These are phyloP conservation scores for Hyposoter dolosus DNA, from an alignment of 2,888 invertebrate species.

Conservation along the genomic window DNA sequence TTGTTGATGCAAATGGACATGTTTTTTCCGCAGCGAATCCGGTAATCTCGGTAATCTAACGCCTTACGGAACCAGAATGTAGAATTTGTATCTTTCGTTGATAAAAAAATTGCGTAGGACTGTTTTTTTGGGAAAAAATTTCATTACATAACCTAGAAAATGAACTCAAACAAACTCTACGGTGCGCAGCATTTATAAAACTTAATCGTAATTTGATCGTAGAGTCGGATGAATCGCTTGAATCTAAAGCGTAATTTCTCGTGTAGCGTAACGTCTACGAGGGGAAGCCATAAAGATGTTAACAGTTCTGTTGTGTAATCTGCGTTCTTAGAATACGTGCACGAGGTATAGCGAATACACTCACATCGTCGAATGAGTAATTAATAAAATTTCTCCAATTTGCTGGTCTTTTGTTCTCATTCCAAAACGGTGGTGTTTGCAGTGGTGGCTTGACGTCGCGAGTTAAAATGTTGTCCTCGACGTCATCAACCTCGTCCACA, in stretches of 20 bases:
- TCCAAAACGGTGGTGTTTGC: background rate
- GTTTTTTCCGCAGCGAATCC: background rate
- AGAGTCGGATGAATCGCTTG: constrained; percentile 23
- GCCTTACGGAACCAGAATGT: background rate
- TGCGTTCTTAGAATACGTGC: background rate
- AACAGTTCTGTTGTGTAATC: constrained; percentile 33
- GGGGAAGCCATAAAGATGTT: constrained; percentile 3
- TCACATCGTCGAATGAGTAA: background rate
- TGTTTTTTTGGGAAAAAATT: background rate
- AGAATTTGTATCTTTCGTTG: background rate
- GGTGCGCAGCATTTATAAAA: background rate
- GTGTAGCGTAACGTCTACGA: background rate
- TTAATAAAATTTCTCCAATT: background rate
- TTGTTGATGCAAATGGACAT: background rate
- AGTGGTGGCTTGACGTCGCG: background rate
- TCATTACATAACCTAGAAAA: constrained; percentile 28
- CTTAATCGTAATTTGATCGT: constrained; percentile 6
- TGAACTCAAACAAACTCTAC: background rate
- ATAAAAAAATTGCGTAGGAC: background rate
- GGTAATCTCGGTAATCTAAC: too few species aligned
- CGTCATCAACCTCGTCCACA: constrained; percentile 51
- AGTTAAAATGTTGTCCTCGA: constrained; percentile 50
- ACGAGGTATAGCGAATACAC: background rate
- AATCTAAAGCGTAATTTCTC: background rate
- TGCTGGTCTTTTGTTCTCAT: background rate